These are phyloP conservation scores for Drosophila monieri DNA, from an alignment of 2,888 invertebrate genomes.

Conservation along the genomic window DNA sequence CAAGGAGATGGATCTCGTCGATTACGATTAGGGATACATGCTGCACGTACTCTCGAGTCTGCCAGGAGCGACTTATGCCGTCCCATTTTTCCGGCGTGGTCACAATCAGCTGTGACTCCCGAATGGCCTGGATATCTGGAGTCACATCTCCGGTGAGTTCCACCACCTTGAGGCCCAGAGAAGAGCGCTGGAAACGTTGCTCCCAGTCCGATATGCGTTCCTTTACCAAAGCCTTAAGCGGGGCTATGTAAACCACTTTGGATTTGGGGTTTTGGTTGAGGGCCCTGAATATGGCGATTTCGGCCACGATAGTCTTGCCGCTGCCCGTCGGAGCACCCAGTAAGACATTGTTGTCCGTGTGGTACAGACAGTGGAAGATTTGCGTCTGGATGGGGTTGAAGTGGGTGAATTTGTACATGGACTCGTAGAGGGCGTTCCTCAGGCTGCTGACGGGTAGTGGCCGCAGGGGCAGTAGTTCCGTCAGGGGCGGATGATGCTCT, in stretches of 20 bases:
- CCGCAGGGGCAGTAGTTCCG: slow-evolving; percentile 94
- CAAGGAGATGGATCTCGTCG: slow-evolving; percentile 98
- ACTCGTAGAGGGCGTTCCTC: slow-evolving; percentile 90
- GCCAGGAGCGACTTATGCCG: slow-evolving; percentile 99
- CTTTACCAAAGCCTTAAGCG: slow-evolving; percentile 97
- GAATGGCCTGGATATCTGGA: slow-evolving; percentile 92
- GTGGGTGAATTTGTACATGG: slow-evolving; percentile 94
- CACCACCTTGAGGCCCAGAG: slow-evolving; percentile 92
- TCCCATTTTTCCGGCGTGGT: slow-evolving; percentile 99
- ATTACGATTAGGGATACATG: slow-evolving; percentile 96
- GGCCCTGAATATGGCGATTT: slow-evolving; percentile 97
- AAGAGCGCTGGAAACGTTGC: slow-evolving; percentile 88
- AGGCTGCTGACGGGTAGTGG: slow-evolving; percentile 94
- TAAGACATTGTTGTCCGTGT: slow-evolving; percentile 96
- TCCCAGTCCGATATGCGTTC: slow-evolving; percentile 99
- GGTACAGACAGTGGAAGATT: slow-evolving; percentile 97
- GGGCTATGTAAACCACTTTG: slow-evolving; percentile 98
- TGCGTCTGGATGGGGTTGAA: slow-evolving; percentile 99
- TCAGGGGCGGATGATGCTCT: slow-evolving; percentile 95
- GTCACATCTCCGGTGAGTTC: slow-evolving; percentile 97
- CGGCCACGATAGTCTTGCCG: slow-evolving; percentile 99
- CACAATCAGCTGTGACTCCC: slow-evolving; percentile 95
- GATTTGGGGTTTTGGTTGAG: slow-evolving; percentile 91
- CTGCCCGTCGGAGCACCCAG: slow-evolving; percentile 94
- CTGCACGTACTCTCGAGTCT: slow-evolving; percentile 96